A percentile compares a stretch with the other conserved stretches of the same genome.
These are phyloP conservation scores for Arctocebus calabarensis DNA, from an alignment of 2,797 vertebrate species.

Conservation along the genomic window DNA sequence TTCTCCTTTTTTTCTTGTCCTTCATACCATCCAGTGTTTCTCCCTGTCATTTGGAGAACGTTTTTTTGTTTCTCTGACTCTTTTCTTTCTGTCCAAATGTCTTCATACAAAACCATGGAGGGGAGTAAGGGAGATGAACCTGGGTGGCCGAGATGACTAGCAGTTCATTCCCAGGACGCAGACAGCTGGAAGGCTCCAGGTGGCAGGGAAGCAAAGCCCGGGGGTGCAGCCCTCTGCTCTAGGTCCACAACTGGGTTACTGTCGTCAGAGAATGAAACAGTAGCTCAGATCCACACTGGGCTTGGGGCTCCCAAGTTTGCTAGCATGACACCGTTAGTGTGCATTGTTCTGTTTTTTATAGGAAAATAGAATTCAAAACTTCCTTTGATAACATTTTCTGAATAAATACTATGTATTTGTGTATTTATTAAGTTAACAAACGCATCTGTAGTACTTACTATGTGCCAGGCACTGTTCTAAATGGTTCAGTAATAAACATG, in stretches of 20 bases:
- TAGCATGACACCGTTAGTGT: background rate
- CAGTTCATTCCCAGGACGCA: background rate
- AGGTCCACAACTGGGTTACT: background rate
- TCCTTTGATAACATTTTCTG: background rate
- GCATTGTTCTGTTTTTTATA: background rate
- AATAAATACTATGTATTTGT: background rate
- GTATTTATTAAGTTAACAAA: slow-evolving; percentile 22
- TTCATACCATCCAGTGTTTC: background rate
- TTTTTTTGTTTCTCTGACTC: background rate
- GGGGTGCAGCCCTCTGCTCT: background rate
- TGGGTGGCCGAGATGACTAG: background rate
- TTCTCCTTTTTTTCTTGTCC: background rate
- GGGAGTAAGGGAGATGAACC: background rate
- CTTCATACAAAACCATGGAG: background rate
- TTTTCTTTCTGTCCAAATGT: background rate
- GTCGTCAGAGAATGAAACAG: background rate
- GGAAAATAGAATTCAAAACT: slow-evolving; percentile 20
- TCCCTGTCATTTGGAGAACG: background rate
- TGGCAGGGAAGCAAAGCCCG: background rate
- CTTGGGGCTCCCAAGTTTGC: background rate
- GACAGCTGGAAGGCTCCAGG: background rate
- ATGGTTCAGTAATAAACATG: slow-evolving; percentile 6
- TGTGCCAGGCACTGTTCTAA: background rate
- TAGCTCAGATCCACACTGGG: background rate
- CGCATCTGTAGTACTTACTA: background rate